phyloP scores from a whole-genome alignment of 1,140 invertebrate species.

The Drosophila sproati region DNA sequence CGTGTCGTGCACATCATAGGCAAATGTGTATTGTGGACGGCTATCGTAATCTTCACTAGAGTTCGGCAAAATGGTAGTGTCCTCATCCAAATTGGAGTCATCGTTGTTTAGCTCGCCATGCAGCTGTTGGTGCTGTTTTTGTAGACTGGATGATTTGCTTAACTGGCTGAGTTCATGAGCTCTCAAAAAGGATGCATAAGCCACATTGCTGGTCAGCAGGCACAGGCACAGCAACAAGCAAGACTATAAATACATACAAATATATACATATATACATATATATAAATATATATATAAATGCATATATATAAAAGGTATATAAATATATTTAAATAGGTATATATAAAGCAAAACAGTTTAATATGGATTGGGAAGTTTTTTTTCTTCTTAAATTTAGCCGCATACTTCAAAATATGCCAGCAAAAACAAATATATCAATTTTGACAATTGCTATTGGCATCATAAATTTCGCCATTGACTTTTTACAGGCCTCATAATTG shows the following conservation, averaged over 20 bases:
- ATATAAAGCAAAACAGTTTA: no score
- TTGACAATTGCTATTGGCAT: slow-evolving; percentile 33
- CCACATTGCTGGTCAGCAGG: slow-evolving; percentile 71
- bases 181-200: slow-evolving; percentile 65
- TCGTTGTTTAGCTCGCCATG: slow-evolving; percentile 52
- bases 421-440: slow-evolving; percentile 52
- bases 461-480: slow-evolving; percentile 67
- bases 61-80: slow-evolving; percentile 61
- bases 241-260: slow-evolving; percentile 41
- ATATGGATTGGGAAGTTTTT: neutral
- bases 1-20: slow-evolving; percentile 85
- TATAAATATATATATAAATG: no score
- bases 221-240: slow-evolving; percentile 74
- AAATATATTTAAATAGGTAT: no score
- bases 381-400: no score
- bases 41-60: slow-evolving; percentile 86
- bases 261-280: no score
- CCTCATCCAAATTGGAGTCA: slow-evolving; percentile 47
- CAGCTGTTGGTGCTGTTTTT: slow-evolving; percentile 57
- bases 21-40: slow-evolving; percentile 85
- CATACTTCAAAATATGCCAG: no score
- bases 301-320: no score
- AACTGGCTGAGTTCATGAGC: slow-evolving; percentile 68
- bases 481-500: slow-evolving; percentile 51
- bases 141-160: slow-evolving; percentile 52